A percentile compares a stretch with the other conserved stretches of the same genome.
Evolutionary conservation across 2,888 invertebrate species (phyloP).

Genomic region (Schizotus pectinicornis): DNA sequence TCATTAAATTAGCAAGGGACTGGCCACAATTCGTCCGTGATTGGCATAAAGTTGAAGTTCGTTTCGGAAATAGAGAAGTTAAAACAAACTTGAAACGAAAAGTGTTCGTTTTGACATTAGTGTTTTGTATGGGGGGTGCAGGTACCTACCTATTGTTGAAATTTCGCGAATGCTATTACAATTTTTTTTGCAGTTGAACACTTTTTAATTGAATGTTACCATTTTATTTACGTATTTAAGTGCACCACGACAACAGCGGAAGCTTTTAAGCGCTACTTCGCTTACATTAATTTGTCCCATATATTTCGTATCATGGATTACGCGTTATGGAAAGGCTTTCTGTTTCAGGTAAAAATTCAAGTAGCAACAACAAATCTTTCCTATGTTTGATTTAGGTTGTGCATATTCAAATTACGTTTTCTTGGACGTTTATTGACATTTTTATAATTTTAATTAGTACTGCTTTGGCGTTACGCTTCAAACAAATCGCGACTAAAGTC

Average conservation of each 20-base stretch:
- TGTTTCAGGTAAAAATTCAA: constrained; percentile 27
- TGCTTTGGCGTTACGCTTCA: constrained; percentile 68
- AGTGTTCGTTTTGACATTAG: not conserved
- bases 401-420: constrained; percentile 66
- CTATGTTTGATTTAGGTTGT: constrained; percentile 50
- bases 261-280: constrained; percentile 14
- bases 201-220: not conserved
- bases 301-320: constrained; percentile 22
- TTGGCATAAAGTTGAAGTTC: constrained; percentile 60
- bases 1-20: constrained; percentile 60
- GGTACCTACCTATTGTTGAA: not conserved
- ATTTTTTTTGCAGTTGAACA: constrained; percentile 44
- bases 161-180: not conserved
- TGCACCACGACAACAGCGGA: not conserved
- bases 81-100: not conserved
- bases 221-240: not conserved
- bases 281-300: constrained; percentile 7
- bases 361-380: constrained; percentile 3
- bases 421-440: constrained; percentile 75
- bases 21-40: constrained; percentile 62
- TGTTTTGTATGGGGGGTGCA: not conserved
- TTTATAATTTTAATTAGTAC: constrained; percentile 73
- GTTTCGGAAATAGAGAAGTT: no score
- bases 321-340: constrained; percentile 17
- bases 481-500: constrained; percentile 52